Evolutionary conservation across 2,797 vertebrate species (phyloP).

Genomic region (Pseudochirops cupreus): DNA sequence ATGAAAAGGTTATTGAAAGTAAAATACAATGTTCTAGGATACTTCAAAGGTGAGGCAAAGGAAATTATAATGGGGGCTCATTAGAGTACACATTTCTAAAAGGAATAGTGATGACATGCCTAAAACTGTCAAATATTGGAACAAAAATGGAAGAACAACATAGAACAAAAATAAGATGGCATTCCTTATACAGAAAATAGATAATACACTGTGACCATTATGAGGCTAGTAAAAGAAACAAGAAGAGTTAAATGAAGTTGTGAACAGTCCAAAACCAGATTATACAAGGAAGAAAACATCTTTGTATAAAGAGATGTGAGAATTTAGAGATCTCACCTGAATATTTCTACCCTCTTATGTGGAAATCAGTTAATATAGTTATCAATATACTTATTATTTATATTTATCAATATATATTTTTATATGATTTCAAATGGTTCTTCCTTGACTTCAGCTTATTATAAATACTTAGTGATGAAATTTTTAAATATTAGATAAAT

Average conservation of each 20-base stretch:
- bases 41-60: conserved; percentile 4
- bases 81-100: not conserved
- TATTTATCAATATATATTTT: conserved; percentile 23
- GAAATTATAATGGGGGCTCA: conserved; percentile 4
- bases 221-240: too few relatives aligned
- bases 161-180: too few relatives aligned
- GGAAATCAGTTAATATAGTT: conserved; percentile 50
- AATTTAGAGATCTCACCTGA: conserved; percentile 51
- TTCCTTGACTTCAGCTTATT: conserved; percentile 25
- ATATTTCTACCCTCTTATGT: conserved; percentile 16
- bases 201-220: too few relatives aligned
- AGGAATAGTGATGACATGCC: not conserved
- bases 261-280: not conserved
- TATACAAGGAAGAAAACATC: not conserved
- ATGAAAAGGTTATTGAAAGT: not conserved
- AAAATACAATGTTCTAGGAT: conserved; percentile 33
- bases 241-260: too few relatives aligned
- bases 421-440: not conserved
- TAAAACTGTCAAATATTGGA: conserved; percentile 3
- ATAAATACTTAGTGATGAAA: conserved; percentile 35
- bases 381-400: conserved; percentile 24
- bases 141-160: not conserved
- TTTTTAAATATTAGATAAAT: conserved; percentile 1
- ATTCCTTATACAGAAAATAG: too few relatives aligned
- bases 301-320: too few relatives aligned